A percentile compares a stretch with the other conserved stretches of the same genome.
phyloP scores from a whole-genome alignment of 1,140 invertebrate genomes.

The Nylanderia fulva region DNA sequence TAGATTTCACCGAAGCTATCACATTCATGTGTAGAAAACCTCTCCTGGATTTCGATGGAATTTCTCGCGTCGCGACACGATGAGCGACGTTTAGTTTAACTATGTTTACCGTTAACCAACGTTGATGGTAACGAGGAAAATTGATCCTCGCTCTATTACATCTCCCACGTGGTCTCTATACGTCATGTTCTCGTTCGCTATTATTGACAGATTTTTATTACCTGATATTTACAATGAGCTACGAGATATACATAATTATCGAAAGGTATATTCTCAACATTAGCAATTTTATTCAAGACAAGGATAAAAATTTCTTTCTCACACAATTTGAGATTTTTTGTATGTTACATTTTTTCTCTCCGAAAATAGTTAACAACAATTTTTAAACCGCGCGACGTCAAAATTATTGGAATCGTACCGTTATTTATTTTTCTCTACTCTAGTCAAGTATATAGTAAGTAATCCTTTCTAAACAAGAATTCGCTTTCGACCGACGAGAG shows the following conservation, averaged over 20 bases:
- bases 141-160: background rate
- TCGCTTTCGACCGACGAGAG: conserved; percentile 43
- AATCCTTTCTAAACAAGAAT: conserved; percentile 42
- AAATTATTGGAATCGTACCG: background rate
- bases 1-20: conserved; percentile 46
- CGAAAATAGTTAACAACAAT: background rate
- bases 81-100: background rate
- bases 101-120: background rate
- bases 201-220: background rate
- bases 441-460: no score
- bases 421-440: background rate
- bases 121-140: background rate
- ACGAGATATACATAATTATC: no score
- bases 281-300: no score
- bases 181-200: background rate
- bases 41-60: background rate
- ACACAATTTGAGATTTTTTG: background rate
- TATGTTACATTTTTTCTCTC: background rate
- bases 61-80: background rate
- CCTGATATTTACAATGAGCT: no score
- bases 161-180: background rate
- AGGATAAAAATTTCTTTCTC: background rate
- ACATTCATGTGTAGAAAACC: background rate
- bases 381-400: background rate
- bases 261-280: no score